Evolutionary conservation across 1,140 invertebrate species (phyloP), one percentile per base, ranked within the genome.

Genomic region (Stratiolaelaps scimitus): DNA sequence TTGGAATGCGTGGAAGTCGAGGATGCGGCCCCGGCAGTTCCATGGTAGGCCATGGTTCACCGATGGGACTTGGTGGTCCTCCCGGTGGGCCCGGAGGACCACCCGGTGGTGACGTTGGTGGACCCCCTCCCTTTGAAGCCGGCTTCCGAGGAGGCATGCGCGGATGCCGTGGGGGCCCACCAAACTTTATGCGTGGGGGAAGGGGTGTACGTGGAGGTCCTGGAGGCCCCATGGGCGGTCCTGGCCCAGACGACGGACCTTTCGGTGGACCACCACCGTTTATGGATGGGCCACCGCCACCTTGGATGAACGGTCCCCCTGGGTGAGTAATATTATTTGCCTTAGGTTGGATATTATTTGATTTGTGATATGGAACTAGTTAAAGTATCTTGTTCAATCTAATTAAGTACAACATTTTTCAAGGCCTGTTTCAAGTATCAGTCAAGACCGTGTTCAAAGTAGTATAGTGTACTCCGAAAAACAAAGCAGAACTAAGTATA

Each of bases 211-310:
- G 53, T 34, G 53, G 53, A 5, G 26, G 53, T 10, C 26, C 26
- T 26, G 53, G 53, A 60, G 15, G 53, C 17, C 53, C 53, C 53
- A 60, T 60, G 53, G 53, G 53, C 26, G 53, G 15, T 17, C 34
- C 53, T 26, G 53, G 53, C 17, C 26, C 26, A n/a, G 26, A 26
- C 13, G 34, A 60, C 23, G 53, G 34, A 29, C 26, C 26, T 23
- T 60, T 60, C 53, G 53, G 53, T 20, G 53, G 53, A 60, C 53
- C 53, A 23, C 53, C 53, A 23, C 34, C 23, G 13, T 60, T 60
- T 34, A 60, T 60, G 15, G 53, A 60, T 26, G 53, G 53, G 15
- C 53, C 53, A 15, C 26, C 34, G 15, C 53, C 53, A 17, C 53
- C 53, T 2, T 60, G 53, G 53, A 60, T 60, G 53, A 60, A 60